A percentile compares a stretch with the other conserved stretches of the same genome.
Evolutionary conservation across 2,113 vertebrate species (phyloP).

Genomic region (Herpailurus yagouaroundi): DNA sequence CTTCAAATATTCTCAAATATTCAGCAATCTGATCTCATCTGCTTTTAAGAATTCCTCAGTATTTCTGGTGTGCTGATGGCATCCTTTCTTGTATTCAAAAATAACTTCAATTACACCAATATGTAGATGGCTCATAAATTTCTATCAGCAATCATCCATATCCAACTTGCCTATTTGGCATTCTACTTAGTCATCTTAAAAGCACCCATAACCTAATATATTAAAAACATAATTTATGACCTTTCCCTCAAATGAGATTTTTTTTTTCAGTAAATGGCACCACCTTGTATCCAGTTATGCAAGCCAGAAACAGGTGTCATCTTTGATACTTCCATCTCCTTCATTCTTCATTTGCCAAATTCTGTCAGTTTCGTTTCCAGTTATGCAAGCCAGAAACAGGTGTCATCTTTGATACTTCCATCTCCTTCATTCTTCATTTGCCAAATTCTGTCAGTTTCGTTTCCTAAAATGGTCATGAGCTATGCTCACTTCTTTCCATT

Average conservation of each 20-base stretch:
- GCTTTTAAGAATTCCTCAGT: slow-evolving; percentile 46
- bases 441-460: slow-evolving; percentile 10
- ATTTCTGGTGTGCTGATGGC: not conserved
- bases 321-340: not conserved
- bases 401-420: not conserved
- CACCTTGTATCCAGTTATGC: not conserved
- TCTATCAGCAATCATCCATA: not conserved
- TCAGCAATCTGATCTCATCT: slow-evolving; percentile 18
- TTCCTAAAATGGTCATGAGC: not conserved
- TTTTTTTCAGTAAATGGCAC: not conserved
- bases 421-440: not conserved
- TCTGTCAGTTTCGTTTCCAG: not conserved
- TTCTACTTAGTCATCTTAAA: slow-evolving; percentile 15
- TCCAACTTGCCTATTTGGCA: not conserved
- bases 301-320: not conserved
- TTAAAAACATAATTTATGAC: slow-evolving; percentile 1
- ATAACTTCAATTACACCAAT: slow-evolving; percentile 19
- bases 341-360: not conserved
- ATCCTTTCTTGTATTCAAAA: slow-evolving; percentile 52
- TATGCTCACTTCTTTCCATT: not conserved
- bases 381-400: not conserved
- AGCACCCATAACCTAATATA: not conserved
- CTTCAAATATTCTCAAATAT: slow-evolving; percentile 25
- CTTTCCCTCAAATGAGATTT: not conserved
- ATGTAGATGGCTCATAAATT: not conserved